These are phyloP conservation scores for Cephus sareptanus DNA, from an alignment of 2,888 invertebrate genomes.

Conservation along the genomic window DNA sequence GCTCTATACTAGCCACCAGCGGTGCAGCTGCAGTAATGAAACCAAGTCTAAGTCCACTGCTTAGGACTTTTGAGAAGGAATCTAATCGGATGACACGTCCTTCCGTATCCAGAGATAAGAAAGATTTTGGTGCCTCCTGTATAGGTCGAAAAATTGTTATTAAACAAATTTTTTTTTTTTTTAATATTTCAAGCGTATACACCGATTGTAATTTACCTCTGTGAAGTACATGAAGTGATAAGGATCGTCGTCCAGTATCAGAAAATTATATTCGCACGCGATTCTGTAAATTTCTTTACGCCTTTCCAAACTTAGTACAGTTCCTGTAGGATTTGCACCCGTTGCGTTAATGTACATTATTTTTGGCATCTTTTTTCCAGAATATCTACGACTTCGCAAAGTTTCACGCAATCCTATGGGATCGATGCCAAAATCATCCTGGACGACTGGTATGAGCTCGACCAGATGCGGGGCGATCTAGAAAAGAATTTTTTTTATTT, in stretches of 20 bases:
- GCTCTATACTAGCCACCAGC: constrained; percentile 73
- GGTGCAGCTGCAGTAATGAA: constrained; percentile 79
- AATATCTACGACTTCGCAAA: constrained; percentile 67
- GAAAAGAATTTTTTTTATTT: constrained; percentile 28
- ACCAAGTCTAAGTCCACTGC: constrained; percentile 79
- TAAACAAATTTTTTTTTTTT: background rate
- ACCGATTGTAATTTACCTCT: constrained; percentile 64
- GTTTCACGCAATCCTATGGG: constrained; percentile 72
- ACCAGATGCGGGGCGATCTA: constrained; percentile 78
- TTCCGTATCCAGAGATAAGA: constrained; percentile 79
- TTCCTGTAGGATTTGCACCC: constrained; percentile 82
- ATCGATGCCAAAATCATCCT: constrained; percentile 77
- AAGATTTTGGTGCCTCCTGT: constrained; percentile 72
- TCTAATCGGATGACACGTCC: constrained; percentile 82
- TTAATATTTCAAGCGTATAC: background rate
- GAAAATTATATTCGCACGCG: constrained; percentile 79
- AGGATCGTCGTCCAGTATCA: constrained; percentile 86
- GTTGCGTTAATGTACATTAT: constrained; percentile 81
- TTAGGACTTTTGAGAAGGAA: constrained; percentile 81
- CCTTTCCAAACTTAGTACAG: constrained; percentile 74
- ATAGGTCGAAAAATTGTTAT: constrained; percentile 6
- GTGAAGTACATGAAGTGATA: constrained; percentile 83
- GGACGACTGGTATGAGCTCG: constrained; percentile 75
- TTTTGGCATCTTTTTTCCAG: constrained; percentile 75
- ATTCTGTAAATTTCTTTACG: constrained; percentile 78